Conservation (phyloP, 2,113 vertebrate genomes). For the Eolophus roseicapilla region DNA sequence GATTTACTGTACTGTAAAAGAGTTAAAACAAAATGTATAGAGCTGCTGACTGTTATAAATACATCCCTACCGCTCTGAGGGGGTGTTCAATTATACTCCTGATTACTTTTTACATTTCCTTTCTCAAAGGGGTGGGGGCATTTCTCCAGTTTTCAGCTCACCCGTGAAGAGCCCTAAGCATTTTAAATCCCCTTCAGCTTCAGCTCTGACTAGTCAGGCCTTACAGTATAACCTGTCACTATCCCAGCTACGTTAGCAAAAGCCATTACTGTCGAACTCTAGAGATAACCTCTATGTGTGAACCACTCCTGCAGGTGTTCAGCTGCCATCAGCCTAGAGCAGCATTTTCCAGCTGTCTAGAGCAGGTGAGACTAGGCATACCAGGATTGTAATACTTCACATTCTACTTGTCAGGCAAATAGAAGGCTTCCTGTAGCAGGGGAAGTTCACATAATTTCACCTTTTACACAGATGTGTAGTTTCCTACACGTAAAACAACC, state of each 20-base stretch:
- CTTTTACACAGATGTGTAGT: background rate
- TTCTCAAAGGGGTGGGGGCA: background rate
- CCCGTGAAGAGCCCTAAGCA: background rate
- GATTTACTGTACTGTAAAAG: constrained; percentile 60
- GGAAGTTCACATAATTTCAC: background rate
- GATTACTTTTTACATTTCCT: constrained; percentile 36
- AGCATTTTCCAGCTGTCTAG: background rate
- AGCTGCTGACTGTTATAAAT: constrained; percentile 64
- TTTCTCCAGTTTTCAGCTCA: background rate
- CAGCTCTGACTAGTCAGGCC: background rate
- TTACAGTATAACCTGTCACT: background rate
- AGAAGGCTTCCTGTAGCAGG: background rate
- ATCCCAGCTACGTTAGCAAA: background rate
- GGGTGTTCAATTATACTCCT: constrained; percentile 55
- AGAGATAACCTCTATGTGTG: background rate
- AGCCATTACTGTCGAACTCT: constrained; percentile 9
- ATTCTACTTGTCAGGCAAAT: background rate
- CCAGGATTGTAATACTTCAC: background rate
- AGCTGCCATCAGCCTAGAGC: background rate
- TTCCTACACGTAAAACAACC: background rate
- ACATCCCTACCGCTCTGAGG: constrained; percentile 48
- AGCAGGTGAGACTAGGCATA: background rate
- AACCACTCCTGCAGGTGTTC: constrained; percentile 30
- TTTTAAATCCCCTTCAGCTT: background rate
- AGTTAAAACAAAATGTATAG: constrained; percentile 64